A percentile compares a stretch with the other conserved stretches of the same genome.
Evolutionary conservation across 2,113 vertebrate species (phyloP).

Genomic region (Aviceda subcristata): DNA sequence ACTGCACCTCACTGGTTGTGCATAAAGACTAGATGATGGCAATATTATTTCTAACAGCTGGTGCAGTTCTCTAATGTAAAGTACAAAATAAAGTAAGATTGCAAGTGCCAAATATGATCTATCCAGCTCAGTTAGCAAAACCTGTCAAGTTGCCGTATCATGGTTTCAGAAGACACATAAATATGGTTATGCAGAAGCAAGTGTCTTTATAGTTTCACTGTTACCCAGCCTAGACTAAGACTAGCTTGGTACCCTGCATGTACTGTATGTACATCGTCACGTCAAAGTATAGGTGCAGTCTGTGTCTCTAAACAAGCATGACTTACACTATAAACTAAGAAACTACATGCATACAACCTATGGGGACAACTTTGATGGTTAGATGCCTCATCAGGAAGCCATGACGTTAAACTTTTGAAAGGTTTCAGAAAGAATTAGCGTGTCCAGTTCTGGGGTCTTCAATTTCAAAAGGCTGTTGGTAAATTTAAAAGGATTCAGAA

Average conservation of each 20-base stretch:
- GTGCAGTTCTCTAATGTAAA: not conserved
- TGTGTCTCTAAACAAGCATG: not conserved
- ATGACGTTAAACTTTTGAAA: not conserved
- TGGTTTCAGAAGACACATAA: not conserved
- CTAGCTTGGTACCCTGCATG: not conserved
- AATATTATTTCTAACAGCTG: not conserved
- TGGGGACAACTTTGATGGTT: not conserved
- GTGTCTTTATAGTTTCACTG: not conserved
- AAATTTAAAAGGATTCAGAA: not conserved
- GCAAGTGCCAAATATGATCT: not conserved
- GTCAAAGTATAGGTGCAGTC: not conserved
- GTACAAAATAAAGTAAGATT: not conserved
- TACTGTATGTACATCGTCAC: fast-evolving
- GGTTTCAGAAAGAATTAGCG: not conserved
- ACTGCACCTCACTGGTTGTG: not conserved
- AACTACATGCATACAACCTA: not conserved
- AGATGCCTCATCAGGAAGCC: not conserved
- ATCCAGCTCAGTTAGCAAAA: not conserved
- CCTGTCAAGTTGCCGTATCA: not conserved
- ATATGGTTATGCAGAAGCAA: not conserved
- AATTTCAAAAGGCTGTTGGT: not conserved
- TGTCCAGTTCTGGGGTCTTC: not conserved
- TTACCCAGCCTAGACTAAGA: not conserved
- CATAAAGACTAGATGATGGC: not conserved
- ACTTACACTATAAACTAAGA: not conserved